A percentile compares a stretch with the other conserved stretches of the same genome.
Conservation (phyloP, 2,113 vertebrate genomes). For the Cyrtonyx montezumae region DNA sequence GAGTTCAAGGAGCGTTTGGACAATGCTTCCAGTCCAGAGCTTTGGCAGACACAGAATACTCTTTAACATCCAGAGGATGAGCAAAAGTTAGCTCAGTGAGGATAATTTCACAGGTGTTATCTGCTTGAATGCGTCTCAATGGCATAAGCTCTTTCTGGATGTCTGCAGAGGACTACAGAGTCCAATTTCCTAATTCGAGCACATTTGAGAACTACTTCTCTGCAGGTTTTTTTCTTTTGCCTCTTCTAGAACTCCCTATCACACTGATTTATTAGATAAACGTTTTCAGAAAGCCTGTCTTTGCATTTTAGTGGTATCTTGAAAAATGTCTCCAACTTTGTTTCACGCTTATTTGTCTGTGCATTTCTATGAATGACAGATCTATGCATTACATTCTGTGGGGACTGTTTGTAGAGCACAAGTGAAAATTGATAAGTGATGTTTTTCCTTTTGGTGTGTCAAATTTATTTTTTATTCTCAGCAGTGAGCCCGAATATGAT, state of each 20-base stretch:
- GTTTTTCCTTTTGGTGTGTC: not conserved
- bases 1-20: not conserved
- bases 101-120: not conserved
- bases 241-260: not conserved
- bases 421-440: not conserved
- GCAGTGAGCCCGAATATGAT: not conserved
- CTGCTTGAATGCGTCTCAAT: not conserved
- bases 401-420: not conserved
- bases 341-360: not conserved
- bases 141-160: not conserved
- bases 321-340: not conserved
- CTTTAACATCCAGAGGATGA: not conserved
- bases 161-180: not conserved
- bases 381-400: not conserved
- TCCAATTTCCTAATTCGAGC: not conserved
- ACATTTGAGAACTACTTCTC: not conserved
- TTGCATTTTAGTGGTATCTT: not conserved
- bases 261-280: not conserved
- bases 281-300: not conserved
- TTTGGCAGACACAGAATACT: not conserved
- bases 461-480: not conserved
- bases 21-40: not conserved
- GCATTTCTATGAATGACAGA: not conserved
- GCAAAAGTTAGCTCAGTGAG: too few species aligned
- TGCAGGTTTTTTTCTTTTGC: not conserved